phyloP scores from a whole-genome alignment of 2,888 invertebrate species.

The Petrolisthes manimaculis region DNA sequence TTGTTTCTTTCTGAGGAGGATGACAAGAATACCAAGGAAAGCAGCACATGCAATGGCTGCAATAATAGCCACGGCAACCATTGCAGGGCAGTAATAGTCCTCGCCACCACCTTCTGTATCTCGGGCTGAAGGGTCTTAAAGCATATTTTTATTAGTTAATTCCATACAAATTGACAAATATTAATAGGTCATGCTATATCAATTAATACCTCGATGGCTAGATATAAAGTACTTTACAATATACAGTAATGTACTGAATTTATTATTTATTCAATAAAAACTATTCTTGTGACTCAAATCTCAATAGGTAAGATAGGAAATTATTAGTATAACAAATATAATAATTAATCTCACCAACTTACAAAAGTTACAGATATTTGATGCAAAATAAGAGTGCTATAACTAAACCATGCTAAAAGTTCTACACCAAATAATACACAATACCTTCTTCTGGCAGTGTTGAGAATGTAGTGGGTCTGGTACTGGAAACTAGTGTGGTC shows the following conservation, averaged over 20 bases:
- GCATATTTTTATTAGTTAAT: constrained; percentile 3
- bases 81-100: constrained; percentile 89
- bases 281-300: too few relatives aligned
- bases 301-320: background rate
- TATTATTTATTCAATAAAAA: too few relatives aligned
- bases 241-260: too few relatives aligned
- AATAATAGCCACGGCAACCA: constrained; percentile 89
- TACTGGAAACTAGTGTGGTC: constrained; percentile 82
- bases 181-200: too few relatives aligned
- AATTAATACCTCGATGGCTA: too few relatives aligned
- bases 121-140: constrained; percentile 28
- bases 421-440: constrained; percentile 56
- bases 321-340: background rate
- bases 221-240: too few relatives aligned
- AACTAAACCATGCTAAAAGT: background rate
- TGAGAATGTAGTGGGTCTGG: constrained; percentile 78
- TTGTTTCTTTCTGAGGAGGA: constrained; percentile 77
- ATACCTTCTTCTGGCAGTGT: constrained; percentile 80
- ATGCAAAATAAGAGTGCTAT: background rate
- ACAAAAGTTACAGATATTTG: too few relatives aligned
- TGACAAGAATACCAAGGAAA: constrained; percentile 82
- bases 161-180: too few relatives aligned
- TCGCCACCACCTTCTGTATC: constrained; percentile 68
- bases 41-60: constrained; percentile 87
- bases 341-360: constrained; percentile 72